These are phyloP conservation scores for Ophonus ardosiacus DNA, from an alignment of 2,888 invertebrate genomes.

Conservation along the genomic window DNA sequence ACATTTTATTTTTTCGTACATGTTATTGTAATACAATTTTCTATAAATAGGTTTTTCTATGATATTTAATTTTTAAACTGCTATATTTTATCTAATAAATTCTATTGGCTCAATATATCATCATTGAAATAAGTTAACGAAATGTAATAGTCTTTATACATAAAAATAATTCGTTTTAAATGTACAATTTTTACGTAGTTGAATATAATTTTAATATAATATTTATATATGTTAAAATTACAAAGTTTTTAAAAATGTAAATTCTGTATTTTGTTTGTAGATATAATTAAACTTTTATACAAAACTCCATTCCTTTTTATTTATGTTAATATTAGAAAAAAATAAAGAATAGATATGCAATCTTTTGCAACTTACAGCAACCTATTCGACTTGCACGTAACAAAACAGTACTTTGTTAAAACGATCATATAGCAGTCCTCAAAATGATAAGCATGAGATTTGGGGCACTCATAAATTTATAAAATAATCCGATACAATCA, in stretches of 20 bases:
- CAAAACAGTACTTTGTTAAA: no score
- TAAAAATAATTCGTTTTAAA: conserved; percentile 8
- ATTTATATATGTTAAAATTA: conserved; percentile 33
- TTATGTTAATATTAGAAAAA: neutral
- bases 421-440: no score
- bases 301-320: neutral
- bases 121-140: conserved; percentile 23
- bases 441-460: no score
- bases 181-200: conserved; percentile 37
- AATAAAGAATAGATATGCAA: no score
- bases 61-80: neutral
- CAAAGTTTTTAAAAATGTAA: conserved; percentile 4
- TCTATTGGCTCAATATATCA: conserved; percentile 27
- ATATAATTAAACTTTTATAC: conserved; percentile 30
- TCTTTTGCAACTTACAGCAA: no score
- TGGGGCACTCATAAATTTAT: no score
- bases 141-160: conserved; percentile 4
- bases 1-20: conserved; percentile 33
- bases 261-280: conserved; percentile 39
- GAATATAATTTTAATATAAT: conserved; percentile 16
- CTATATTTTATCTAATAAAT: conserved; percentile 9
- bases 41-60: conserved; percentile 31
- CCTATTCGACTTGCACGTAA: no score
- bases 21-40: conserved; percentile 35
- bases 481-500: no score